Conservation (phyloP, 2,113 vertebrate genomes). For the Willisornis vidua region DNA sequence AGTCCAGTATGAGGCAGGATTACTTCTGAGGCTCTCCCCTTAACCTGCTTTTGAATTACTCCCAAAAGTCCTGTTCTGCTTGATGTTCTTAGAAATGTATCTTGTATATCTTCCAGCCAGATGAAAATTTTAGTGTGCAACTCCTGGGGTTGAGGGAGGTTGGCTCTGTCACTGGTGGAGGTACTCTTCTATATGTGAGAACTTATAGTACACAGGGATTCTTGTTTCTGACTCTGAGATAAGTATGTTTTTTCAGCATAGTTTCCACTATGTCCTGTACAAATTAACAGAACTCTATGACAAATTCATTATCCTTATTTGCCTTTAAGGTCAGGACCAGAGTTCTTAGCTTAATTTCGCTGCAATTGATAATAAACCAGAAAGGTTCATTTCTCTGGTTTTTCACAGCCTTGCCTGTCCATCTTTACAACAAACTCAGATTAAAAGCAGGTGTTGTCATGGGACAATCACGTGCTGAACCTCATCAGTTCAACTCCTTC, state of each 20-base stretch:
- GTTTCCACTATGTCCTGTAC: not conserved
- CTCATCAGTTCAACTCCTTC: conserved; percentile 64
- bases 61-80: not conserved
- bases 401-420: conserved; percentile 5
- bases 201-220: not conserved
- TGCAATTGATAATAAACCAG: not conserved
- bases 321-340: not conserved
- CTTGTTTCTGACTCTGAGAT: not conserved
- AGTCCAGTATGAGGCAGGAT: not conserved
- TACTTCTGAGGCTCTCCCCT: not conserved
- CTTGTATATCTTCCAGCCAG: not conserved
- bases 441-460: conserved; percentile 40
- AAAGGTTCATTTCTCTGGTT: not conserved
- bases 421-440: conserved; percentile 15
- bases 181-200: not conserved
- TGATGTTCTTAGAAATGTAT: not conserved
- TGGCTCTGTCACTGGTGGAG: not conserved
- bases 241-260: not conserved
- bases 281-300: not conserved
- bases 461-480: conserved; percentile 27
- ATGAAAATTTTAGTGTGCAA: not conserved
- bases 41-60: not conserved
- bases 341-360: not conserved
- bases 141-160: not conserved
- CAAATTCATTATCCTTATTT: not conserved